phyloP scores from a whole-genome alignment of 2,113 vertebrate species.

The Lampris megalopsis region DNA sequence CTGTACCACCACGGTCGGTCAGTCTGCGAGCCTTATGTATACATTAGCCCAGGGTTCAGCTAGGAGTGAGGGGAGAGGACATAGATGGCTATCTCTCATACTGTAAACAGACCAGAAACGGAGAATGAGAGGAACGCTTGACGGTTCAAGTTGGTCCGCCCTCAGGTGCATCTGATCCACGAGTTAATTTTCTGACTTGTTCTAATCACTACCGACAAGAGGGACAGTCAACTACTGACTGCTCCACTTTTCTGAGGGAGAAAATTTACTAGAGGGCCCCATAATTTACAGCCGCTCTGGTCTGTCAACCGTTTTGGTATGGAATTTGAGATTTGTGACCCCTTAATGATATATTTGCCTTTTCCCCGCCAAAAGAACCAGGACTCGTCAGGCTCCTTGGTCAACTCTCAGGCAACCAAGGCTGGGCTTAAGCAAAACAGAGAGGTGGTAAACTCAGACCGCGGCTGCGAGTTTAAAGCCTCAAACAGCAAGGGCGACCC shows the following conservation, averaged over 20 bases:
- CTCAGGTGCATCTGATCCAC: constrained; percentile 38
- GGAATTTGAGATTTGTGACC: constrained; percentile 5
- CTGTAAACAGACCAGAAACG: constrained; percentile 62
- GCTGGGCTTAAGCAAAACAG: not conserved
- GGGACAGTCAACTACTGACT: not conserved
- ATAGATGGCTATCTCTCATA: constrained; percentile 40
- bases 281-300: not conserved
- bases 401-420: not conserved
- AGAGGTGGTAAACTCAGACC: not conserved
- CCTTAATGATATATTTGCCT: constrained; percentile 18
- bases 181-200: constrained; percentile 17
- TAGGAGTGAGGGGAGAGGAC: constrained; percentile 52
- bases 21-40: constrained; percentile 47
- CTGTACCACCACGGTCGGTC: constrained; percentile 39
- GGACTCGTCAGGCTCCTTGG: not conserved
- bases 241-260: constrained; percentile 1
- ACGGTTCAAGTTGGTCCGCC: constrained; percentile 4
- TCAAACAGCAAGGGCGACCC: constrained; percentile 16
- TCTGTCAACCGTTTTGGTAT: not conserved
- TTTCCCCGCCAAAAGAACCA: constrained; percentile 21
- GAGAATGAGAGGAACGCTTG: constrained; percentile 40
- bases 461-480: constrained; percentile 13
- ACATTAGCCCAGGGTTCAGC: constrained; percentile 66
- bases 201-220: not conserved
- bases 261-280: not conserved